phyloP scores from a whole-genome alignment of 2,888 invertebrate species.

The Cataglyphis rosenhaueri region DNA sequence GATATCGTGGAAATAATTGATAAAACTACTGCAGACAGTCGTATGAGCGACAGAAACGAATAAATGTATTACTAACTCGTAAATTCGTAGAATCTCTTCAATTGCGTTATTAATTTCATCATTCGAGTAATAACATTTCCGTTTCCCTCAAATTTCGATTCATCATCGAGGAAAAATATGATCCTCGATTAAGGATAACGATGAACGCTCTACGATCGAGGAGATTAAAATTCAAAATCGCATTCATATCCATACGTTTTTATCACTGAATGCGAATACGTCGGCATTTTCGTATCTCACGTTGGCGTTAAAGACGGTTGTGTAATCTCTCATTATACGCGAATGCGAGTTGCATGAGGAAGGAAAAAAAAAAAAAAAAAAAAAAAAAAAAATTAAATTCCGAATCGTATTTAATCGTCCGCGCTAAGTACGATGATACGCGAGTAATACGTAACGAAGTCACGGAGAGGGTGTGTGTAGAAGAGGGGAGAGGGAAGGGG shows the following conservation, averaged over 20 bases:
- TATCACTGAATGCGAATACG: not conserved
- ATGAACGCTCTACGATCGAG: not conserved
- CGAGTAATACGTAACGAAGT: not conserved
- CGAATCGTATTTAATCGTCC: conserved; percentile 20
- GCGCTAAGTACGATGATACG: conserved; percentile 9
- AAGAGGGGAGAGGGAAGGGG: not conserved
- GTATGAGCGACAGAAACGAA: not conserved
- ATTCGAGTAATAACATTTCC: not conserved
- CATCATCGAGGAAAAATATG: not conserved
- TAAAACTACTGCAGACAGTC: not conserved
- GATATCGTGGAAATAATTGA: not conserved
- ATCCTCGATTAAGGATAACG: not conserved
- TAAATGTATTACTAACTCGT: not conserved
- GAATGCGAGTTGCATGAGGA: conserved; percentile 18
- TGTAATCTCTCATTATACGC: conserved; percentile 10
- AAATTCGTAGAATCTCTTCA: not conserved
- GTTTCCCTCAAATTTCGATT: not conserved
- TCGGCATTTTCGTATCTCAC: not conserved
- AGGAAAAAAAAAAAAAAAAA: too few relatives aligned
- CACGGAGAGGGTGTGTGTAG: not conserved
- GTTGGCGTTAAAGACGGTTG: not conserved
- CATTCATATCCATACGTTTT: not conserved
- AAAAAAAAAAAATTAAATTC: conserved; percentile 24
- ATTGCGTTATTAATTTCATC: not conserved
- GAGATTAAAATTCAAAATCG: not conserved